A percentile compares a stretch with the other conserved stretches of the same genome.
Conservation (phyloP, 2,113 vertebrate genomes). For the Jacana jacana region DNA sequence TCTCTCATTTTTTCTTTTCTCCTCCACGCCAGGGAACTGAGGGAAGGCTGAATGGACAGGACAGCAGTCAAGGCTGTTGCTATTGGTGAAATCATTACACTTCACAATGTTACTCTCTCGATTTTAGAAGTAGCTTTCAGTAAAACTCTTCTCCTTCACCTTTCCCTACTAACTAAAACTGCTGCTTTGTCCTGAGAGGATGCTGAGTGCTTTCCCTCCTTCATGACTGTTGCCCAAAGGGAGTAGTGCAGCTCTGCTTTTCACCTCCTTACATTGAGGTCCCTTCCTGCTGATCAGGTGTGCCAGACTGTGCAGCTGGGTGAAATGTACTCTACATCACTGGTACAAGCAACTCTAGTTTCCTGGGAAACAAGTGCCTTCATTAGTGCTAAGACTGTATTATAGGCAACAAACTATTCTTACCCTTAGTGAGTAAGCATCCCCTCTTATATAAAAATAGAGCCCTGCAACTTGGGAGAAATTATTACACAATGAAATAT, state of each 20-base stretch:
- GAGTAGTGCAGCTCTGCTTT: background rate
- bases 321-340: background rate
- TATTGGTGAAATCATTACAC: background rate
- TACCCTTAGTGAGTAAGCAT: constrained; percentile 65
- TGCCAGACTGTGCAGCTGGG: background rate
- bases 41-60: background rate
- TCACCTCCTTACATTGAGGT: background rate
- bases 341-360: constrained; percentile 56
- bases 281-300: background rate
- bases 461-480: constrained; percentile 44
- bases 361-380: constrained; percentile 72
- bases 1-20: background rate
- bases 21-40: background rate
- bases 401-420: constrained; percentile 72
- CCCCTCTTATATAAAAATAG: constrained; percentile 69
- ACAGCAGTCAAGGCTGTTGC: background rate
- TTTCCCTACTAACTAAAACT: background rate
- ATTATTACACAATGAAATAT: constrained; percentile 22
- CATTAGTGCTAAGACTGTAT: constrained; percentile 33
- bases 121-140: background rate
- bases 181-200: background rate
- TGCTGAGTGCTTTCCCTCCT: background rate
- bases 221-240: background rate
- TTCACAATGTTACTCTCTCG: background rate
- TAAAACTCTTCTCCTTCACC: background rate